A percentile compares a stretch with the other conserved stretches of the same genome.
Conservation (phyloP, 2,113 vertebrate species). For the Microcebus ravelobensis region DNA sequence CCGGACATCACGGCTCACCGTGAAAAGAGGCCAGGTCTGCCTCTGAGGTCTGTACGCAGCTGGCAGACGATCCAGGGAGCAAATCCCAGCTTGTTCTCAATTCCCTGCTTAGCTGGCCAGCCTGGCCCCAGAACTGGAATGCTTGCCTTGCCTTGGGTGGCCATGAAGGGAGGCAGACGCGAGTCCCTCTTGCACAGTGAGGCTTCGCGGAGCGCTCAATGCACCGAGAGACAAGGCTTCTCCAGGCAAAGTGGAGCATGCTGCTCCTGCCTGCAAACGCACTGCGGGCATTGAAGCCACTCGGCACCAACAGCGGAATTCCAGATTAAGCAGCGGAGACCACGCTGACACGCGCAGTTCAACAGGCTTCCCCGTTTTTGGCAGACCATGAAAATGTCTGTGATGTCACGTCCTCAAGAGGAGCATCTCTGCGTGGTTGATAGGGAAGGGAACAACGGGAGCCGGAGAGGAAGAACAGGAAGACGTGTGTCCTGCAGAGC, state of each 20-base stretch:
- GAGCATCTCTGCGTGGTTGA: not conserved
- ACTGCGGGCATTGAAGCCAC: not conserved
- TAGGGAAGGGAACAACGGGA: not conserved
- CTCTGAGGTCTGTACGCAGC: not conserved
- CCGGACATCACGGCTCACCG: not conserved
- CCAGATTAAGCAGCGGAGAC: not conserved
- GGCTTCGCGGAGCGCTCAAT: not conserved
- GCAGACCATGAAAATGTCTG: not conserved
- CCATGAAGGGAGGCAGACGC: not conserved
- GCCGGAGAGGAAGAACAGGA: not conserved
- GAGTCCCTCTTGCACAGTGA: not conserved
- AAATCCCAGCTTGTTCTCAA: not conserved
- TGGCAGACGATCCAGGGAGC: not conserved
- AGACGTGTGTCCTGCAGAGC: not conserved
- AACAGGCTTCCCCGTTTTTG: not conserved
- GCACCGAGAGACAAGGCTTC: not conserved
- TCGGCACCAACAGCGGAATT: not conserved
- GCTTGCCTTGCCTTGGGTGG: not conserved
- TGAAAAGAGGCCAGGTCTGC: conserved; percentile 2
- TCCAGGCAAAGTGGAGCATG: not conserved
- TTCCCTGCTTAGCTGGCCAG: not conserved
- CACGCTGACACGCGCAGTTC: not conserved
- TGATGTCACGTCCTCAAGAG: not conserved
- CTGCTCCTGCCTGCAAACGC: not conserved
- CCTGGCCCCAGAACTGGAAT: not conserved